Conservation (phyloP, 2,888 invertebrate species). For the Scaeva pyrastri region DNA sequence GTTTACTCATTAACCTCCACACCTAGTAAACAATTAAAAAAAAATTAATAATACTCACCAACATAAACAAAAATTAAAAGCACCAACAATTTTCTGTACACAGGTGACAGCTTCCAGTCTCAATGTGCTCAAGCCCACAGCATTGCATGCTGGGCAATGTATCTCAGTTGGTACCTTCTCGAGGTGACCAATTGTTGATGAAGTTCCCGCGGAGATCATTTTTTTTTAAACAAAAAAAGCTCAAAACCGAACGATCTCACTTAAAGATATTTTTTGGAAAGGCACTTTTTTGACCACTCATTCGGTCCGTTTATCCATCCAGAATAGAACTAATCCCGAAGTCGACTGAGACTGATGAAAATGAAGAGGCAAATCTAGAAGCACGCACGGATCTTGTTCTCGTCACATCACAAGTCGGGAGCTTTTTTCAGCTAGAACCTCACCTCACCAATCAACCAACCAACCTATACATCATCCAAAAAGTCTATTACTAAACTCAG, state of each 20-base stretch:
- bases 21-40: not conserved
- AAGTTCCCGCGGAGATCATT: slow-evolving; percentile 4
- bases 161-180: slow-evolving; percentile 78
- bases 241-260: slow-evolving; percentile 19
- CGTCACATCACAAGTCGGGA: not conserved
- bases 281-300: slow-evolving; percentile 22
- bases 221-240: slow-evolving; percentile 8
- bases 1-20: not conserved
- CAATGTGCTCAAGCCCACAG: slow-evolving; percentile 79
- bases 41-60: slow-evolving; percentile 77
- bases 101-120: slow-evolving; percentile 80
- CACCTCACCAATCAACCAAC: not conserved
- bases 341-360: slow-evolving; percentile 59
- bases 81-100: slow-evolving; percentile 78
- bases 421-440: not conserved
- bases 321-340: slow-evolving; percentile 54
- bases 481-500: not conserved
- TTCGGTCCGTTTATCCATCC: slow-evolving; percentile 33
- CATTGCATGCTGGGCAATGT: slow-evolving; percentile 80
- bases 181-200: slow-evolving; percentile 79
- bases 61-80: slow-evolving; percentile 79
- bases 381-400: not conserved
- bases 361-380: not conserved
- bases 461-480: not conserved
- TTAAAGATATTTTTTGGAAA: not conserved